A percentile compares a stretch with the other conserved stretches of the same genome.
Evolutionary conservation across 2,888 invertebrate species (phyloP).

Genomic region (Drosophila prolongata): DNA sequence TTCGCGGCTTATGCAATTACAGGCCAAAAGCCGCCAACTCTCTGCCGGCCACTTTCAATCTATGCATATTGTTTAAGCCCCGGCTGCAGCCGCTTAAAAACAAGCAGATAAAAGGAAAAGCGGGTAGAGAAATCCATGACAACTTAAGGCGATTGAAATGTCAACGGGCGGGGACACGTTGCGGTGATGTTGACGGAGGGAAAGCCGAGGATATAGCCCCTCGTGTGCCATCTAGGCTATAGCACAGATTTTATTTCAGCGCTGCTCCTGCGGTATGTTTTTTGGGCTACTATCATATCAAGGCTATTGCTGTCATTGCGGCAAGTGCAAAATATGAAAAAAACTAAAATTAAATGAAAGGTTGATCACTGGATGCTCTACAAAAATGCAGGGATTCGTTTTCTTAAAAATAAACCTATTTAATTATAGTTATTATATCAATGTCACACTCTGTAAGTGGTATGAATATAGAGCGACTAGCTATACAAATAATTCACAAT

Average conservation of each 20-base stretch:
- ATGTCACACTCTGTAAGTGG: background rate
- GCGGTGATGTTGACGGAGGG: constrained; percentile 3
- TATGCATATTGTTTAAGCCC: constrained; percentile 33
- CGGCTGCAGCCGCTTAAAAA: constrained; percentile 34
- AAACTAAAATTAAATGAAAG: background rate
- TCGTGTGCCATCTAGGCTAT: constrained; percentile 5
- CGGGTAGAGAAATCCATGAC: constrained; percentile 24
- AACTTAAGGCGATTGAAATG: constrained; percentile 47
- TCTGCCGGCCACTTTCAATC: constrained; percentile 28
- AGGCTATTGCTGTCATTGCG: constrained; percentile 16
- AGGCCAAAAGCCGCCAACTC: constrained; percentile 27
- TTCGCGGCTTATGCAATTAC: constrained; percentile 26
- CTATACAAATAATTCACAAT: background rate
- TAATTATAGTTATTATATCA: no score
- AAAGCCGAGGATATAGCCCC: background rate
- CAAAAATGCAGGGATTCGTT: background rate
- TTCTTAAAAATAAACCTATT: background rate
- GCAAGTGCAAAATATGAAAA: constrained; percentile 12
- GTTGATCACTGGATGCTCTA: constrained; percentile 5
- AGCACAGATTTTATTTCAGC: constrained; percentile 8
- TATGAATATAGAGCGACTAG: background rate
- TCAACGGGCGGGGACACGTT: constrained; percentile 26
- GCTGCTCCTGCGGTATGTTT: background rate
- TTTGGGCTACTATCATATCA: constrained; percentile 19
- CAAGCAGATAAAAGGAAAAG: constrained; percentile 18